Base-by-base conservation (phyloP, 2,113 vertebrate species). In the Saccopteryx bilineata region DNA sequence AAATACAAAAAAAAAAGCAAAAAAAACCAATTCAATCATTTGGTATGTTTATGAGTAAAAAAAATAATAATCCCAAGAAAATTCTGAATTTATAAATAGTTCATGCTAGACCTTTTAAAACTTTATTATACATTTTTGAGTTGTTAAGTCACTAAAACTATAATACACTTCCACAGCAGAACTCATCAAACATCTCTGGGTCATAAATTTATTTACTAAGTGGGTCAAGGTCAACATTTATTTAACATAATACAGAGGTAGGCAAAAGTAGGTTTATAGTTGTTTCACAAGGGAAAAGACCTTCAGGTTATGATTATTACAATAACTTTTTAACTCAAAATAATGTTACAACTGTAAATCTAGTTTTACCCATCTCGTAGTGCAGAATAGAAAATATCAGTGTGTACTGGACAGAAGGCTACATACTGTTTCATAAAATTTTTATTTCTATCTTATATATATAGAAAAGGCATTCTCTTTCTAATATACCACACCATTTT, bases 131-230 rank as follows among this genome's bases (percentile, higher is more conserved):
- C 5, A 92, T 61, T 74, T 91, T 93, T 65, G 58, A 95, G 13
- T 39, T 90, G 54, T 54, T 69, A 78, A 14, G 56, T 88, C 58
- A 90, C 71, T 93, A 74, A 85, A 81, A 93, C 10, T 28, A n/a
- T 28, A 90, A 92, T 88, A 86, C 1, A 82, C 3, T 83, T 79
- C 7, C 23, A 72, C 21, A 52, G n/a, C 52, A 81, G 10, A 52
- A 26, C 87, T 92, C 61, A 82, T 75, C 56, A 87, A 83, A 68
- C 48, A 79, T 66, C 83, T 78, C 13, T 78, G 23, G n/a, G 19
- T 78, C 33, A 91, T 61, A 97, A 90, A 78, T 90, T 90, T 86
- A 82, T 82, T 74, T 54, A 82, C 13, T 81, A 4, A 94, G 11
- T 82, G 14, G 21, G 24, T 89, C 61, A 93, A 78, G 9, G 69